Evolutionary conservation across 2,797 vertebrate genomes (phyloP).

Genomic region (Typhlichthys eigenmanni): DNA sequence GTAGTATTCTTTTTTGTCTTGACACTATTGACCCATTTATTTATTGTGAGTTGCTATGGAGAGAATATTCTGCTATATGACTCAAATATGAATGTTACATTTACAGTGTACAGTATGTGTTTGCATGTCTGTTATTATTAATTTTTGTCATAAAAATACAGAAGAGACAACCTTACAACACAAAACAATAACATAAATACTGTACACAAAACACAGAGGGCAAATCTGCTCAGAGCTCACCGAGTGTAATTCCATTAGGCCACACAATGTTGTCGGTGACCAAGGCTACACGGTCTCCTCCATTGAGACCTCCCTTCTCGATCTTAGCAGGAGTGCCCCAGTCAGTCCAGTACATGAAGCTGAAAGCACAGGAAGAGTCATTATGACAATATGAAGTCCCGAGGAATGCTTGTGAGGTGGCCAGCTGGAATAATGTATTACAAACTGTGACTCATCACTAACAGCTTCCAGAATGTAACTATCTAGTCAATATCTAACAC

Average conservation of each 20-base stretch:
- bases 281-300: constrained; percentile 77
- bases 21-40: too few relatives aligned
- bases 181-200: too few relatives aligned
- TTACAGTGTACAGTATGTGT: too few relatives aligned
- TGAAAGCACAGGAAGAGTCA: constrained; percentile 42
- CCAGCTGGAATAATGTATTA: neutral
- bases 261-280: constrained; percentile 86
- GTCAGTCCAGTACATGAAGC: constrained; percentile 93
- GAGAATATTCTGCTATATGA: too few relatives aligned
- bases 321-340: constrained; percentile 90
- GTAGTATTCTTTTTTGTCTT: too few relatives aligned
- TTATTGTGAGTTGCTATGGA: too few relatives aligned
- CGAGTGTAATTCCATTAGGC: constrained; percentile 91
- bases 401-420: neutral
- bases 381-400: neutral
- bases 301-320: constrained; percentile 87
- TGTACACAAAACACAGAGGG: neutral
- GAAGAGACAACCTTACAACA: too few relatives aligned
- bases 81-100: too few relatives aligned
- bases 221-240: constrained; percentile 62
- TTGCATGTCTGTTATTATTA: too few relatives aligned
- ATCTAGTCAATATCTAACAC: neutral
- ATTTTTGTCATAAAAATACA: too few relatives aligned
- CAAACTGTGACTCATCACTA: too few relatives aligned
- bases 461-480: neutral